A percentile compares a stretch with the other conserved stretches of the same genome.
Conservation (phyloP, 2,888 invertebrate genomes). For the Azorinus chamasolen region DNA sequence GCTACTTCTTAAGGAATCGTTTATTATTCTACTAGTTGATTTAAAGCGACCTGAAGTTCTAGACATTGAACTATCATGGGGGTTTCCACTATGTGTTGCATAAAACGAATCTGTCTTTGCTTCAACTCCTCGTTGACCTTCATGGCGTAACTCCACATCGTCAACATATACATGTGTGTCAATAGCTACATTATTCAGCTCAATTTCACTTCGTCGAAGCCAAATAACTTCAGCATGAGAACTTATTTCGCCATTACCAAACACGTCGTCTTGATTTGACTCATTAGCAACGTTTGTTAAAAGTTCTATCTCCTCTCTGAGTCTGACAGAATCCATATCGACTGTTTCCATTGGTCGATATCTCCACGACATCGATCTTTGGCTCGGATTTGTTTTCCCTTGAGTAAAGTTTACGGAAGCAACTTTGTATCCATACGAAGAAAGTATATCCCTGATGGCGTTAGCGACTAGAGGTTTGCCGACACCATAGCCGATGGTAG, state of each 20-base stretch:
- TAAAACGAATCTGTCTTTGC: too few species aligned
- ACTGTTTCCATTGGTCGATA: slow-evolving; percentile 37
- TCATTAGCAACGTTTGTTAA: not conserved
- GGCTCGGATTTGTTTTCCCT: slow-evolving; percentile 19
- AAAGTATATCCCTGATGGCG: slow-evolving; percentile 43
- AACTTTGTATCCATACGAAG: slow-evolving; percentile 46
- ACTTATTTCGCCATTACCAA: not conserved
- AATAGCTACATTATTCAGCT: too few species aligned
- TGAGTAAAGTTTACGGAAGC: slow-evolving; percentile 10
- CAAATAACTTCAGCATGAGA: slow-evolving; percentile 29
- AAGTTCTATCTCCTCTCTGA: slow-evolving; percentile 8
- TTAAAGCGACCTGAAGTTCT: slow-evolving; percentile 38
- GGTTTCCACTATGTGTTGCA: too few species aligned
- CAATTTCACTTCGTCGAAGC: slow-evolving; percentile 33
- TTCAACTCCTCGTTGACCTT: too few species aligned
- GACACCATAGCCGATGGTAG: slow-evolving; percentile 50
- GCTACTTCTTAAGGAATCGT: slow-evolving; percentile 45
- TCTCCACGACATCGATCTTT: slow-evolving; percentile 55
- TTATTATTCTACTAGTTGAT: slow-evolving; percentile 54
- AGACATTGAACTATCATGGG: not conserved
- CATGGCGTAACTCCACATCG: too few species aligned
- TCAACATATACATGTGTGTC: too few species aligned
- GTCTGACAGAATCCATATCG: slow-evolving; percentile 6
- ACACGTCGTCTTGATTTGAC: slow-evolving; percentile 17
- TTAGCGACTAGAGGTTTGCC: slow-evolving; percentile 58